Conservation (phyloP, 1,140 invertebrate genomes). For the Eumaeus atala region DNA sequence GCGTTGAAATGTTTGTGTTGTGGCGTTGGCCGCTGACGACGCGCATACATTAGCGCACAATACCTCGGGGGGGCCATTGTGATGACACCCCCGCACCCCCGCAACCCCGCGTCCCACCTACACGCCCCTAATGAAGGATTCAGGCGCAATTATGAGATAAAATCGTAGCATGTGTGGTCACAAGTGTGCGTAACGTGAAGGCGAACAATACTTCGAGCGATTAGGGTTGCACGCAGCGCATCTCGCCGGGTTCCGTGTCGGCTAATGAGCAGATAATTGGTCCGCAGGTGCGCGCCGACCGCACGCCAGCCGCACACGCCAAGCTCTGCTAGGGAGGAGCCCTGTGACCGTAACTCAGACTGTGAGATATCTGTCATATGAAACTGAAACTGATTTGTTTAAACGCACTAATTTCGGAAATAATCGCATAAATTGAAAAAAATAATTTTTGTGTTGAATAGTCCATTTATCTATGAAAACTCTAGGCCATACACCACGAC, state of each 20-base stretch:
- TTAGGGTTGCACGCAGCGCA: conserved; percentile 30
- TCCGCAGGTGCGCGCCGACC: conserved; percentile 46
- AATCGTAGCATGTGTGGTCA: conserved; percentile 46
- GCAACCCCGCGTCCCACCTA: conserved; percentile 22
- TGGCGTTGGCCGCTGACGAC: conserved; percentile 48
- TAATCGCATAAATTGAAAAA: too few species aligned
- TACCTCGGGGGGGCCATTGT: conserved; percentile 65
- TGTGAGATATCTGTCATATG: too few species aligned
- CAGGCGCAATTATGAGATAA: conserved; percentile 63
- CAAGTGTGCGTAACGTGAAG: conserved; percentile 24
- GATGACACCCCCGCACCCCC: conserved; percentile 41
- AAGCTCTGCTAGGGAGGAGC: conserved; percentile 18
- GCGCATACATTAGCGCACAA: conserved; percentile 69
- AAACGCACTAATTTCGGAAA: too few species aligned
- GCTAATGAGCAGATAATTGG: conserved; percentile 63
- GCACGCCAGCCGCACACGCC: conserved; percentile 56
- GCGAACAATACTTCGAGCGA: too few species aligned
- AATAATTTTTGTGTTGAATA: too few species aligned
- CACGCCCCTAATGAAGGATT: conserved; percentile 53
- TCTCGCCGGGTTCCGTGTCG: conserved; percentile 43
- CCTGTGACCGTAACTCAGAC: too few species aligned
- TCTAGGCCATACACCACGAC: too few species aligned
- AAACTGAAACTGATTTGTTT: too few species aligned
- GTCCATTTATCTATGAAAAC: too few species aligned
- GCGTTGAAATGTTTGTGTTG: conserved; percentile 73